phyloP scores from a whole-genome alignment of 2,113 vertebrate species.

The Cynopterus brachyotis region DNA sequence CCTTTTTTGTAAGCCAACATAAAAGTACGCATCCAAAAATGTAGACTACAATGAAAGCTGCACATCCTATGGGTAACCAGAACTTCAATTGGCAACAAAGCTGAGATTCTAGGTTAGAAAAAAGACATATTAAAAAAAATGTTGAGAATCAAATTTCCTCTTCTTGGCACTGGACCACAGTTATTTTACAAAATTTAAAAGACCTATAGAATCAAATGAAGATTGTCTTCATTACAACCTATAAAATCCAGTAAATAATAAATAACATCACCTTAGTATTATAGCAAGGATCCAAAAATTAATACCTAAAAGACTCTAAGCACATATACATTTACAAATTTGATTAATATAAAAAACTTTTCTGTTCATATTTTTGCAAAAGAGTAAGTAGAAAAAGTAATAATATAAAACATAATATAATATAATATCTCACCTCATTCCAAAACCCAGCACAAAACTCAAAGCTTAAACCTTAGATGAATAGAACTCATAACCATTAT shows the following conservation, averaged over 20 bases:
- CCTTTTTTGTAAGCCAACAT: slow-evolving; percentile 80
- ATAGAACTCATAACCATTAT: neutral
- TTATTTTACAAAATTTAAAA: neutral
- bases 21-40: slow-evolving; percentile 62
- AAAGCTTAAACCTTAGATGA: slow-evolving; percentile 8
- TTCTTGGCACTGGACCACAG: neutral
- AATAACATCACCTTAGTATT: neutral
- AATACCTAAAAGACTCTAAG: neutral
- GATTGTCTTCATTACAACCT: neutral
- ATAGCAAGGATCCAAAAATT: neutral
- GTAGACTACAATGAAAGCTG: slow-evolving; percentile 47
- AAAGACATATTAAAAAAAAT: neutral
- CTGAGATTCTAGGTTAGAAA: slow-evolving; percentile 59
- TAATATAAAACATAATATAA: neutral
- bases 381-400: neutral
- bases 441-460: neutral
- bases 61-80: slow-evolving; percentile 79
- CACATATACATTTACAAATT: neutral
- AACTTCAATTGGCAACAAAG: slow-evolving; percentile 63
- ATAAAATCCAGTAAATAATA: neutral
- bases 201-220: neutral
- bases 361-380: neutral
- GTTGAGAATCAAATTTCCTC: neutral
- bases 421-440: neutral
- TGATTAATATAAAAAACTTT: neutral